Base-by-base conservation (phyloP, 2,797 vertebrate genomes). In the Lutjanus campechanus region DNA sequence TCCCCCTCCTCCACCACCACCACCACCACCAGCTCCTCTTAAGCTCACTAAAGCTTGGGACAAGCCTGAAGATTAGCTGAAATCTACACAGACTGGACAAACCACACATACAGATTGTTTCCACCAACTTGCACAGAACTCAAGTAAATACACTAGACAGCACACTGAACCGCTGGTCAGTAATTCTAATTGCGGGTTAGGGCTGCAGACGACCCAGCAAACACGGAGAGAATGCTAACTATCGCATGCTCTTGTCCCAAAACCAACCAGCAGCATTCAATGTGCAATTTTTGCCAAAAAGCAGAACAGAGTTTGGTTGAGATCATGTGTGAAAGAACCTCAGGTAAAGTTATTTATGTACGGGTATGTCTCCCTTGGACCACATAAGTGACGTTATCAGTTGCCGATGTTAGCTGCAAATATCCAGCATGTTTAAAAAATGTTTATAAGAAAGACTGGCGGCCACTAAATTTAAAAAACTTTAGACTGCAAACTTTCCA, bases 1-100 rank as follows among this genome's bases (percentile, higher is more conserved):
- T 47, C 20, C 54, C 11, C 0, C 9, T 8, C 6, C n/a, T n/a
- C n/a, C n/a, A n/a, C n/a, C n/a, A n/a, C n/a, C n/a, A n/a, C n/a
- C n/a, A n/a, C n/a, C n/a, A n/a, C n/a, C 29, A 1, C 49, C 49
- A 9, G 49, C 29, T 7, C 36, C 50, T 43, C n/a, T 20, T n/a
- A 59, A 59, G 36, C 40, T 68, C 56, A 61, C 56, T 62, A 60
- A 68, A 67, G 55, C 63, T 53, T 6, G 11, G 11, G 36, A 67
- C 62, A 15, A 51, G 36, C 12, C 46, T 43, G 44, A 41, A 43
- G 43, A 47, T 56, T 46, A 55, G 43, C 59, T 41, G 36, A 51
- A 69, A 47, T 22, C 54, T 22, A 17, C 1, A 25, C 41, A 51
- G 47, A 61, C 58, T 72, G 41, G 20, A 62, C 49, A 63, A n/a